These are phyloP conservation scores for Chelonoidis abingdonii DNA, from an alignment of 2,113 vertebrate species.

Conservation along the genomic window DNA sequence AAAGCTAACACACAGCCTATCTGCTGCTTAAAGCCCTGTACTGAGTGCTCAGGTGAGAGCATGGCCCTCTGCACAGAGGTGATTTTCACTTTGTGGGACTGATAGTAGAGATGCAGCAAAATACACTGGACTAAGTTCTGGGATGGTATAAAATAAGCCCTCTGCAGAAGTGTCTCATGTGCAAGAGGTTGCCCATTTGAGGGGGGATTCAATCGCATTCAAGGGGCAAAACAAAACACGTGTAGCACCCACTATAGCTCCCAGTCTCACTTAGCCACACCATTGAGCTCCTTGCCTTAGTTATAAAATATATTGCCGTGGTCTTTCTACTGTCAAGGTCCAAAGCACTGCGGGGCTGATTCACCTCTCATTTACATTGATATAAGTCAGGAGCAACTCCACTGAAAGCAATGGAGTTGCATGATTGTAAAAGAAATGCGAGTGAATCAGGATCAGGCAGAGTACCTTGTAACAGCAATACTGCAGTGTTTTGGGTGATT, in stretches of 20 bases:
- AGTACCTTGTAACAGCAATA: not conserved
- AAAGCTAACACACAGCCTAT: not conserved
- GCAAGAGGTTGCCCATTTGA: not conserved
- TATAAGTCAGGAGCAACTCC: not conserved
- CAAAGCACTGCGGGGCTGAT: not conserved
- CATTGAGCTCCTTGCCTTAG: not conserved
- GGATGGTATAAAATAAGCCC: not conserved
- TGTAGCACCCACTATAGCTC: not conserved
- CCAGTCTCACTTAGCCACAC: not conserved
- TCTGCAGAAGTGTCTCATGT: not conserved
- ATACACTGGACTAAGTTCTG: not conserved
- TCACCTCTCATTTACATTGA: not conserved
- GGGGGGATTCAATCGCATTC: not conserved
- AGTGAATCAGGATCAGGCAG: not conserved
- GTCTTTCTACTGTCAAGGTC: not conserved
- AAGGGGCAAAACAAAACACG: not conserved
- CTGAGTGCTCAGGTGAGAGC: rapidly evolving
- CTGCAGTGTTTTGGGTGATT: not conserved
- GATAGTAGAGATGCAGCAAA: not conserved
- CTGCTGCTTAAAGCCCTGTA: not conserved
- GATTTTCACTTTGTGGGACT: not conserved
- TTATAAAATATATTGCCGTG: not conserved
- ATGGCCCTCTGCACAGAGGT: too few relatives aligned
- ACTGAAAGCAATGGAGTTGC: not conserved
- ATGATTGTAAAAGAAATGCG: not conserved